A percentile compares a stretch with the other conserved stretches of the same genome.
These are phyloP conservation scores for Temnothorax nylanderi DNA, from an alignment of 1,140 invertebrate genomes.

Conservation along the genomic window DNA sequence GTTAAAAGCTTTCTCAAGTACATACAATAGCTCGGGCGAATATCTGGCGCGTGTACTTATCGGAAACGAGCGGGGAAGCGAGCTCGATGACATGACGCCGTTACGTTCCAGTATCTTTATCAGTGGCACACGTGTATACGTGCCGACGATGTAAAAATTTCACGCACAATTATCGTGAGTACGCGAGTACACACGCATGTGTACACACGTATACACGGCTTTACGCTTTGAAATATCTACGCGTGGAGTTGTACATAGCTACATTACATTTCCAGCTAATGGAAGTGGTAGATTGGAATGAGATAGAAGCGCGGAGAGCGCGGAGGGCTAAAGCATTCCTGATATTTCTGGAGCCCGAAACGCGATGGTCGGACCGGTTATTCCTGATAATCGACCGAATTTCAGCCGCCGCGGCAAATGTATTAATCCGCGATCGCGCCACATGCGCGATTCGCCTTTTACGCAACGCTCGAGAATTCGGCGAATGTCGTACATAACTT, in stretches of 20 bases:
- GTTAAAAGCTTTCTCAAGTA: constrained; percentile 49
- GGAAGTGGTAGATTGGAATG: constrained; percentile 72
- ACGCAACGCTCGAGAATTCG: constrained; percentile 51
- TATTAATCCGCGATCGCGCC: constrained; percentile 72
- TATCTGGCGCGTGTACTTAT: neutral
- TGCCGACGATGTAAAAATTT: constrained; percentile 50
- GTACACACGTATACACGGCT: neutral
- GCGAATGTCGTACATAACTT: constrained; percentile 60
- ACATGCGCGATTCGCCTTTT: constrained; percentile 54
- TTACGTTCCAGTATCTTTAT: neutral
- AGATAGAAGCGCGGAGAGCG: constrained; percentile 64
- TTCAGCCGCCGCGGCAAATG: constrained; percentile 71
- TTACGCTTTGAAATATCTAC: constrained; percentile 38
- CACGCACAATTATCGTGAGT: constrained; percentile 57
- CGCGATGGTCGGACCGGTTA: constrained; percentile 70
- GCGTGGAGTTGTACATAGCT: constrained; percentile 52
- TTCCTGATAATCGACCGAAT: constrained; percentile 74
- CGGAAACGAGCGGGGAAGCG: neutral
- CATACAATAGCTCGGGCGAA: neutral
- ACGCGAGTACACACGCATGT: neutral
- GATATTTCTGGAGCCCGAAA: constrained; percentile 76
- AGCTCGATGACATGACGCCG: constrained; percentile 11
- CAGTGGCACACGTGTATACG: neutral
- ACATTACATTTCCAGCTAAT: constrained; percentile 76
- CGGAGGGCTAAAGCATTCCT: constrained; percentile 66